Evolutionary conservation across 1,140 invertebrate genomes (phyloP).

Genomic region (Bombus cullumanus): DNA sequence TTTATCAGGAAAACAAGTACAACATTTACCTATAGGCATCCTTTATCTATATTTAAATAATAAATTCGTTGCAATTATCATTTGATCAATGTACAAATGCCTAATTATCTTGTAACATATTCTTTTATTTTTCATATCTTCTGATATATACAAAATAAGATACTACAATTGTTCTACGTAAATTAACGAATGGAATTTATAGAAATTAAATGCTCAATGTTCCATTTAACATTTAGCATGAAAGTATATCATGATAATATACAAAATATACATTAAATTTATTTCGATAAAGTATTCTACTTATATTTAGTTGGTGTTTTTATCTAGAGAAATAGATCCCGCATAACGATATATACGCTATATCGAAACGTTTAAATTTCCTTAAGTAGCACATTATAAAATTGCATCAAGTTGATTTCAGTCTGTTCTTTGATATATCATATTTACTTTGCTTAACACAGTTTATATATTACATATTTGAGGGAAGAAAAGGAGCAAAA

Average conservation of each 20-base stretch:
- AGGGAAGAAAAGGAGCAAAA: slow-evolving; percentile 60
- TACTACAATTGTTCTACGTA: background rate
- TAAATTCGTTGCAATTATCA: background rate
- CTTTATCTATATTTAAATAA: background rate
- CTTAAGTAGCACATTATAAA: background rate
- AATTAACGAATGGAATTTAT: background rate
- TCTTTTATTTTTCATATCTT: background rate
- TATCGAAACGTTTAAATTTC: background rate
- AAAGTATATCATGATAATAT: background rate
- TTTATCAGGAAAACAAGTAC: background rate
- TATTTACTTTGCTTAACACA: background rate
- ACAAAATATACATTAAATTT: background rate
- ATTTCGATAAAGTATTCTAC: background rate
- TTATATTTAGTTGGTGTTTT: background rate
- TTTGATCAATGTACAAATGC: background rate
- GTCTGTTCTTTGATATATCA: background rate
- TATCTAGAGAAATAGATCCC: background rate
- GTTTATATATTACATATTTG: background rate
- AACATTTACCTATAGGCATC: background rate
- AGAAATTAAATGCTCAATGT: background rate
- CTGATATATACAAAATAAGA: background rate
- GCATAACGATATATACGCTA: background rate
- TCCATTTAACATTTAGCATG: background rate
- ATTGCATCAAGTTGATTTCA: background rate
- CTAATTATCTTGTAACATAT: background rate